phyloP scores from a whole-genome alignment of 2,888 invertebrate species.

The Miltochrista miniata region DNA sequence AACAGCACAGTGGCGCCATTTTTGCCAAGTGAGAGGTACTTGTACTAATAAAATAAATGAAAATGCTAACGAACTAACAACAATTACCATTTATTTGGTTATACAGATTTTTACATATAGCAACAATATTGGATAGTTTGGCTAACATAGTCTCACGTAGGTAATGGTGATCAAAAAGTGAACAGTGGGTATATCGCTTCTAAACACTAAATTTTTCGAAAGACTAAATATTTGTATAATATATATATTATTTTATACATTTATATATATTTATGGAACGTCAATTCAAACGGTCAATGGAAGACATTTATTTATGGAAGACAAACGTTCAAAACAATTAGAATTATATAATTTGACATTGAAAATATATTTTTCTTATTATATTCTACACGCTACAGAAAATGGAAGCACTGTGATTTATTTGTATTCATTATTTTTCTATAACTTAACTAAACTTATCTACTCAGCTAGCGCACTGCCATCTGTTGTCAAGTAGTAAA shows the following conservation, averaged over 20 bases:
- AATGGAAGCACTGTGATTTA: constrained; percentile 50
- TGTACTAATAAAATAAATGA: constrained; percentile 25
- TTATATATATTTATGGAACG: constrained; percentile 21
- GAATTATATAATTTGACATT: constrained; percentile 57
- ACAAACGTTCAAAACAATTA: constrained; percentile 26
- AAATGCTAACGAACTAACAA: constrained; percentile 70
- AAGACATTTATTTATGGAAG: constrained; percentile 56
- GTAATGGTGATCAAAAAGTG: constrained; percentile 57
- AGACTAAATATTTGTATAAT: constrained; percentile 42
- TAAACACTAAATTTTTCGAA: constrained; percentile 52
- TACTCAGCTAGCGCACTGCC: constrained; percentile 30
- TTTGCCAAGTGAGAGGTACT: too few relatives aligned
- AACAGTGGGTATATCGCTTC: constrained; percentile 55
- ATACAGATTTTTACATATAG: constrained; percentile 79
- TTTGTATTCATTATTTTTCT: constrained; percentile 2
- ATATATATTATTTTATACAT: constrained; percentile 32
- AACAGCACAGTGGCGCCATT: too few relatives aligned
- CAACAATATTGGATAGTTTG: constrained; percentile 67
- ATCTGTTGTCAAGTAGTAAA: constrained; percentile 33
- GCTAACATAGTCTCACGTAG: constrained; percentile 57
- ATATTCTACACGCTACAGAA: constrained; percentile 14
- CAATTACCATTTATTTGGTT: constrained; percentile 81
- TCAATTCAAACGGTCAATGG: constrained; percentile 28
- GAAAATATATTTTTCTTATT: constrained; percentile 64
- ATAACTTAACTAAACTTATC: constrained; percentile 15